phyloP scores from a whole-genome alignment of 1,140 invertebrate genomes.

The Ceratoteleas bidentatus region DNA sequence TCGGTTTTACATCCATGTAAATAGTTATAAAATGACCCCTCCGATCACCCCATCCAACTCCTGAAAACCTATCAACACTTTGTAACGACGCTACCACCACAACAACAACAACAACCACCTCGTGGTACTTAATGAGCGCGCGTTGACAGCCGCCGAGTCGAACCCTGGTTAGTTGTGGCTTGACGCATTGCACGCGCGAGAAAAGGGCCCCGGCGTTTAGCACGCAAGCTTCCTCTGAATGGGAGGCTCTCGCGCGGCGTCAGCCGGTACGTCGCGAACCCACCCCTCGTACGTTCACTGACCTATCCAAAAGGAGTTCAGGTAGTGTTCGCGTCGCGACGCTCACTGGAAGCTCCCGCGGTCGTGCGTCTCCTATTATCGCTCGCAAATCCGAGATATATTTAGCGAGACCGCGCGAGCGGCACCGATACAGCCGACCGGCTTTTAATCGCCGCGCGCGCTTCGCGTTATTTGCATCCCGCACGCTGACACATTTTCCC shows the following conservation, averaged over 20 bases:
- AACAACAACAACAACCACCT: too few relatives aligned
- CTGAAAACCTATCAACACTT: too few relatives aligned
- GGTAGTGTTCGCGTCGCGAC: too few relatives aligned
- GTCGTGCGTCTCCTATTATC: constrained; percentile 36
- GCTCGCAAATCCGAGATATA: constrained; percentile 37
- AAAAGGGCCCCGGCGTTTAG: constrained; percentile 43
- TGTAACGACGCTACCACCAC: too few relatives aligned
- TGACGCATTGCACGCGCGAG: constrained; percentile 7
- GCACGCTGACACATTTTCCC: constrained; percentile 40
- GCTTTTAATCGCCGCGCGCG: constrained; percentile 31
- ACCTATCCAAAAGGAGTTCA: too few relatives aligned
- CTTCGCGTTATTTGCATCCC: constrained; percentile 45
- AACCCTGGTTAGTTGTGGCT: constrained; percentile 18
- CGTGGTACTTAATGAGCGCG: constrained; percentile 20
- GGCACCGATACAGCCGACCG: constrained; percentile 43
- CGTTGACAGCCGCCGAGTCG: constrained; percentile 10
- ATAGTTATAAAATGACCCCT: too few relatives aligned
- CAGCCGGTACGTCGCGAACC: constrained; percentile 14
- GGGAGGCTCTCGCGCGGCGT: constrained; percentile 18
- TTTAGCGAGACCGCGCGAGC: constrained; percentile 53
- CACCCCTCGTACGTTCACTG: constrained; percentile 59
- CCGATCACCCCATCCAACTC: too few relatives aligned
- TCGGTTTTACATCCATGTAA: too few relatives aligned
- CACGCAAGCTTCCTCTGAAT: constrained; percentile 43
- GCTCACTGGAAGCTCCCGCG: constrained; percentile 36